Evolutionary conservation across 2,113 vertebrate species (phyloP), one percentile per base, ranked within the genome.

Genomic region (Epinephelus fuscoguttatus): DNA sequence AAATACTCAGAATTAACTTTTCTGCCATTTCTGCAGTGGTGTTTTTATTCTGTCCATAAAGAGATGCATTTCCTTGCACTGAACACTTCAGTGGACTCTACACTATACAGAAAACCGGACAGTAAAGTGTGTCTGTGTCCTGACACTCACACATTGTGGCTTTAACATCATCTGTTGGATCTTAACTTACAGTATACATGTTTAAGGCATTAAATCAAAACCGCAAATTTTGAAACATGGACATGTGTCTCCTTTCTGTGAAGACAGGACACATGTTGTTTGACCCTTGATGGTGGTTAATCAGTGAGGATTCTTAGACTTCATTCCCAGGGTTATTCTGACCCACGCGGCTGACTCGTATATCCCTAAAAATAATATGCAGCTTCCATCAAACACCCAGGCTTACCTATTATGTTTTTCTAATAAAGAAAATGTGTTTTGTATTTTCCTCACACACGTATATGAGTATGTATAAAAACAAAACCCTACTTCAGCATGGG

Each of bases 371-470:
- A 69, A 84, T 81, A 89, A 85, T 75, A 80, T 40, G 40, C 72
- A 42, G 57, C 71, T 89, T 87, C 89, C 84, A 86, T 84, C 74
- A 81, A 77, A 77, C 1, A 14, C 69, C 15, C 61, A 40, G 47
- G 81, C 56, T 83, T 67, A 72, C 77, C 27, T 68, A 75, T 83
- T 37, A 18, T 7, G 53, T 78, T 83, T 78, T 78, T 71, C 66
- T 59, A 52, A 66, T 55, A 25, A 5, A 75, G 52, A 83, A 89
- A 92, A 91, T 79, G 42, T 82, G 86, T 71, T 89, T 79, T 77
- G 25, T 55, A 70, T 87, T 83, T 90, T 19, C 27, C 18, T 47
- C 40, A 76, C 45, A 79, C 42, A 70, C 27, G 76, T 80, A 70
- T 30, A 30, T 30, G 53, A 64, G 13, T 7, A 57, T 82, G 70